phyloP scores from a whole-genome alignment of 2,888 invertebrate species.

The Microctonus aethiopoides region DNA sequence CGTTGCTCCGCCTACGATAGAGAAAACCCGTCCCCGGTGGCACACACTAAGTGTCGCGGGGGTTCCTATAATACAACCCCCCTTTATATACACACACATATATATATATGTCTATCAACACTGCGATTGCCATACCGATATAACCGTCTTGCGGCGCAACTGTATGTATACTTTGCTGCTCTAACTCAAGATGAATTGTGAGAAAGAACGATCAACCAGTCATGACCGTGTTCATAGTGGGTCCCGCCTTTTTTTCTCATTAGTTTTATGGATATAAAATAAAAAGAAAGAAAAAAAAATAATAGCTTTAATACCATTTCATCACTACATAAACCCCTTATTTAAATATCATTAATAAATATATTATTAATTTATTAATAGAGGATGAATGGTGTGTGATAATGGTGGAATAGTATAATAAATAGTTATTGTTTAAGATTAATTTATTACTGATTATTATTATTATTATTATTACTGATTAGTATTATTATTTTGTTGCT shows the following conservation, averaged over 20 bases:
- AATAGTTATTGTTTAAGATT: no score
- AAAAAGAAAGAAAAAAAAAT: no score
- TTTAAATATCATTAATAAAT: no score
- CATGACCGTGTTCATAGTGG: neutral
- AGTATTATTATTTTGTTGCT: no score
- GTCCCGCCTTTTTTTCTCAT: neutral
- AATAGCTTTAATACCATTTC: no score
- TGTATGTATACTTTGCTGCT: neutral
- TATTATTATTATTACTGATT: no score
- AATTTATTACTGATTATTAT: no score
- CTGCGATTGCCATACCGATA: neutral
- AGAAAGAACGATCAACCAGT: neutral
- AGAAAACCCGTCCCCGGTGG: constrained; percentile 50
- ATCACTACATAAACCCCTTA: no score
- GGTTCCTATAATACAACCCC: neutral
- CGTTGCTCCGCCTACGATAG: constrained; percentile 61
- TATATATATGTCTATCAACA: neutral
- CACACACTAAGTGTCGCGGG: constrained; percentile 21
- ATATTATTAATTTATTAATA: no score
- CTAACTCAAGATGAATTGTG: neutral
- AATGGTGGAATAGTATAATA: no score
- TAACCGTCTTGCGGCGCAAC: neutral
- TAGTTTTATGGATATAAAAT: neutral
- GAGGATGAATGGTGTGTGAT: no score
- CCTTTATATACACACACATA: neutral